These are phyloP conservation scores for Neomicropteryx cornuta DNA, from an alignment of 1,140 invertebrate genomes.

Conservation along the genomic window DNA sequence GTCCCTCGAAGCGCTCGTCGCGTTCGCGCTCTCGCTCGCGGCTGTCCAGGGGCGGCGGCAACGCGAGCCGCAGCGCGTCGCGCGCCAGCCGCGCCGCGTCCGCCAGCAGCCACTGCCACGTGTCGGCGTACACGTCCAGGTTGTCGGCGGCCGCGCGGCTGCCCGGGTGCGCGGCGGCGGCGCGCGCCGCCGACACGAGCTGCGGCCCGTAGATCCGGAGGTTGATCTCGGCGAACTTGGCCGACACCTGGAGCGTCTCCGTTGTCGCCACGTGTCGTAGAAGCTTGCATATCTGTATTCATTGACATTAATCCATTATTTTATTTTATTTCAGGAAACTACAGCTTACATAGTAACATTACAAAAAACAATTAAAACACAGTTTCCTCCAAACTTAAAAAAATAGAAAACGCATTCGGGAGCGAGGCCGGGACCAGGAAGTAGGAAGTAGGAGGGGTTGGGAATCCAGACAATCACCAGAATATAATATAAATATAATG, in stretches of 20 bases:
- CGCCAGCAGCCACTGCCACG: slow-evolving; percentile 89
- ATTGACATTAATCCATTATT: too few relatives aligned
- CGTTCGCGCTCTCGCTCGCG: too few relatives aligned
- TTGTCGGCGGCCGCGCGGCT: slow-evolving; percentile 96
- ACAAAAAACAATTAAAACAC: slow-evolving; percentile 11
- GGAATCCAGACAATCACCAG: too few relatives aligned
- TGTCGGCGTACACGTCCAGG: slow-evolving; percentile 94
- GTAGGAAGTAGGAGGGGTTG: too few relatives aligned
- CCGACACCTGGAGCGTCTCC: slow-evolving; percentile 88
- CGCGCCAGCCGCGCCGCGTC: slow-evolving; percentile 79
- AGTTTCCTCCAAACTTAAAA: too few relatives aligned
- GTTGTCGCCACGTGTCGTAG: slow-evolving; percentile 89
- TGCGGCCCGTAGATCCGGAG: slow-evolving; percentile 88
- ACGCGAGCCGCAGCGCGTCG: slow-evolving; percentile 84
- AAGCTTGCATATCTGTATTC: slow-evolving; percentile 82
- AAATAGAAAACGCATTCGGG: too few relatives aligned
- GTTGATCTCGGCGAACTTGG: slow-evolving; percentile 93
- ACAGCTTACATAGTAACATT: too few relatives aligned
- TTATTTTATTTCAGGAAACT: too few relatives aligned
- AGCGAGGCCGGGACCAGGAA: too few relatives aligned
- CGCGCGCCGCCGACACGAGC: slow-evolving; percentile 87
- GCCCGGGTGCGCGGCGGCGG: slow-evolving; percentile 79
- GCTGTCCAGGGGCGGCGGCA: too few relatives aligned
- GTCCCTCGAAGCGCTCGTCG: too few relatives aligned
- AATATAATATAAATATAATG: too few relatives aligned